Conservation (phyloP, 2,113 vertebrate species). For the Morone saxatilis region DNA sequence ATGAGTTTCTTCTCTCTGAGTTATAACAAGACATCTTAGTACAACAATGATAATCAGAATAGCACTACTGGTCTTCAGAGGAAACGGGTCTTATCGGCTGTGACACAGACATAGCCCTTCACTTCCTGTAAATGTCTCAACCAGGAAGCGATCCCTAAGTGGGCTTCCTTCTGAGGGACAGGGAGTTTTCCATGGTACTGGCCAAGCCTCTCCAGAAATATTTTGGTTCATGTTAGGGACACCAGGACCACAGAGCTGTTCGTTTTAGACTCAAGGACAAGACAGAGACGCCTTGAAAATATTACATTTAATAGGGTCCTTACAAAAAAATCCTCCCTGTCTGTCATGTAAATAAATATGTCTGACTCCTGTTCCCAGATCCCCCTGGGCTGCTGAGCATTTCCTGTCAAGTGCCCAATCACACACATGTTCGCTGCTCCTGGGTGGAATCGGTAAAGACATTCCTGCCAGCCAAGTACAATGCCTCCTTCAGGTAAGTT, state of each 20-base stretch:
- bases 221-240: slow-evolving; percentile 3
- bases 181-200: slow-evolving; percentile 49
- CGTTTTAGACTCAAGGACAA: slow-evolving; percentile 2
- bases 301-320: neutral
- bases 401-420: slow-evolving; percentile 82
- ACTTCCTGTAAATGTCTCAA: slow-evolving; percentile 72
- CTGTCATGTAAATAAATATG: slow-evolving; percentile 26
- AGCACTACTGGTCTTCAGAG: slow-evolving; percentile 31
- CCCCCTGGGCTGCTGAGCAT: slow-evolving; percentile 77
- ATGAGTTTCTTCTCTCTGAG: neutral
- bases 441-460: slow-evolving; percentile 79
- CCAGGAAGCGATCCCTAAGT: slow-evolving; percentile 71
- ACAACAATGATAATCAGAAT: slow-evolving; percentile 1
- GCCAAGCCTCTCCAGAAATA: slow-evolving; percentile 13
- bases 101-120: slow-evolving; percentile 61
- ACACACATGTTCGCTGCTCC: slow-evolving; percentile 78
- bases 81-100: slow-evolving; percentile 49
- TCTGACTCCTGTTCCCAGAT: slow-evolving; percentile 68
- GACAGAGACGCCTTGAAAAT: neutral
- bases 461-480: slow-evolving; percentile 81
- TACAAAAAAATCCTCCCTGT: slow-evolving; percentile 3
- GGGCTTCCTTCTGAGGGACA: slow-evolving; percentile 57
- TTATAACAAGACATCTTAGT: neutral
- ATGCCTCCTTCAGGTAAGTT: slow-evolving; percentile 78
- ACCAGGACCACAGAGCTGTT: slow-evolving; percentile 4